Base-by-base conservation (phyloP, 2,113 vertebrate genomes). In the Onychostoma macrolepis region DNA sequence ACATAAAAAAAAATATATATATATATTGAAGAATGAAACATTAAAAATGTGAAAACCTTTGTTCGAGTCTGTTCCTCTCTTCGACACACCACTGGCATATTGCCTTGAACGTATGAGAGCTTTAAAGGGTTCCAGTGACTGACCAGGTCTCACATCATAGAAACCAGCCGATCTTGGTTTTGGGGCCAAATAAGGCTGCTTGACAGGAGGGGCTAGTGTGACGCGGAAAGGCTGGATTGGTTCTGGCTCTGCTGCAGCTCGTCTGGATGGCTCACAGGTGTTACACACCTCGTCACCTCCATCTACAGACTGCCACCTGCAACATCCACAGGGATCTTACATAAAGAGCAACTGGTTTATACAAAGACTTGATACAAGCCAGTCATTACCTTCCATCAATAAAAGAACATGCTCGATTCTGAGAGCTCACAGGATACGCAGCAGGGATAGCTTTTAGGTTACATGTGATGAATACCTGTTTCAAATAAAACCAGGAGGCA, bases 281-380 rank as follows among this genome's bases (percentile, higher is more conserved):
- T 67, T 86, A 43, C 94, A 95, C 0, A 53, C 89, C 13, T 91
- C 38, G 50, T 94, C 88, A n/a, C 89, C 89, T n/a, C 93, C 93
- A 9, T 94, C 94, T 3, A 89, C 85, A 2, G 94, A 95, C 61
- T 50, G 13, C 94, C 94, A 95, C 45, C 94, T 95, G 83, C 24
- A 78, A 88, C 21, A 56, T n/a, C n/a, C 38, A 56, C 4, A 33
- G 0, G 26, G 63, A 28, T 71, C 63, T 69, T 33, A 0, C n/a
- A 69, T 0, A 24, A 36, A 6, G 3, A 43, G n/a, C 24, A 41
- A 87, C 19, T 41, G 13, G 12, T 26, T 15, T 6, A 13, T 48
- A 69, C 1, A 24, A 28, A 33, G 24, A 10, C 45, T 36, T n/a
- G 4, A 82, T 45, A 9, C 4, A n/a, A 24, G 65, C 2, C 15